Evolutionary conservation across 2,797 vertebrate genomes (phyloP).

Genomic region (Pygocentrus nattereri): DNA sequence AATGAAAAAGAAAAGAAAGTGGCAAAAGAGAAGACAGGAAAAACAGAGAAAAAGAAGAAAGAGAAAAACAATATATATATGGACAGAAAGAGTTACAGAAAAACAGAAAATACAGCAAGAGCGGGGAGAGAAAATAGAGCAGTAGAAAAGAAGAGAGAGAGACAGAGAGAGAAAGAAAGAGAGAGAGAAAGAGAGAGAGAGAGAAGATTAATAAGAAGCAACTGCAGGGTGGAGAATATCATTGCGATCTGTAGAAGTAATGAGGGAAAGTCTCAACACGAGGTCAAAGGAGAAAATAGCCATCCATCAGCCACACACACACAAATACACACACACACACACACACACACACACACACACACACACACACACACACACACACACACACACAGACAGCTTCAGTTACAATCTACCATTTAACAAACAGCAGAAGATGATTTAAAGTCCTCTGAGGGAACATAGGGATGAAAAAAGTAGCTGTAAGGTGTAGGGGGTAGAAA

Average conservation of each 20-base stretch:
- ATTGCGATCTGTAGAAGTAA: slow-evolving; percentile 86
- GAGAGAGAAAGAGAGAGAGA: slow-evolving; percentile 67
- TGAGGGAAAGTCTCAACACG: slow-evolving; percentile 87
- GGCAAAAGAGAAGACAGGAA: slow-evolving; percentile 1
- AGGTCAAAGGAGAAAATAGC: slow-evolving; percentile 77
- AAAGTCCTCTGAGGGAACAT: not conserved
- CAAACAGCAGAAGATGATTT: slow-evolving; percentile 12
- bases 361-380: not conserved
- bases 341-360: not conserved
- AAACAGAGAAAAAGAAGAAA: slow-evolving; percentile 68
- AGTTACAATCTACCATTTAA: slow-evolving; percentile 12
- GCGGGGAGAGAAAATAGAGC: not conserved
- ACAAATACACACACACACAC: not conserved
- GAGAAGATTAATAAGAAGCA: slow-evolving; percentile 87
- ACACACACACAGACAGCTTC: not conserved
- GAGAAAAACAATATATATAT: not conserved
- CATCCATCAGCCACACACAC: slow-evolving; percentile 68
- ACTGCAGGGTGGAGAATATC: slow-evolving; percentile 85
- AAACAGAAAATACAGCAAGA: not conserved
- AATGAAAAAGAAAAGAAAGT: not conserved
- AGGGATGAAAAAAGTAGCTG: not conserved
- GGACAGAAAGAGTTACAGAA: slow-evolving; percentile 35
- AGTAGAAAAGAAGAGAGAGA: not conserved
- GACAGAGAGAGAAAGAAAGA: not conserved
- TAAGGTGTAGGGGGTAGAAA: not conserved